These are phyloP conservation scores for Halictus ligatus DNA, from an alignment of 2,888 invertebrate species.

Conservation along the genomic window DNA sequence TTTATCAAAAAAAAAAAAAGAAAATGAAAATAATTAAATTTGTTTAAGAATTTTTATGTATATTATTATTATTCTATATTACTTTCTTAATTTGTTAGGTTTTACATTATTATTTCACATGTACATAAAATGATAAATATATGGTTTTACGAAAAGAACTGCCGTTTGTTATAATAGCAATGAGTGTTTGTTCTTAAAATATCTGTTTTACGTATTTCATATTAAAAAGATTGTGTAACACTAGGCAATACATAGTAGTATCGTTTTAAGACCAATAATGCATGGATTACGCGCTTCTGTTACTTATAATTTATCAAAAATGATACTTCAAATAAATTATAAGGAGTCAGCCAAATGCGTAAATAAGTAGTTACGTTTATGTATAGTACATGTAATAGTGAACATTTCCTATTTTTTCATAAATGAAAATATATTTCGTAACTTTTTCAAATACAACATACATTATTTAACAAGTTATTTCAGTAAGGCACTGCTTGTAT, in stretches of 20 bases:
- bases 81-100: constrained; percentile 58
- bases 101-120: constrained; percentile 63
- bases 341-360: constrained; percentile 52
- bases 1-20: constrained; percentile 26
- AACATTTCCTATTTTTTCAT: constrained; percentile 60
- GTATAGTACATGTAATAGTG: constrained; percentile 49
- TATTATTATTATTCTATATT: constrained; percentile 53
- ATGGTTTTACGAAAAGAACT: constrained; percentile 62
- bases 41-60: constrained; percentile 56
- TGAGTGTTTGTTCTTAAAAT: constrained; percentile 56
- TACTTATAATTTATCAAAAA: constrained; percentile 50
- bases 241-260: constrained; percentile 42
- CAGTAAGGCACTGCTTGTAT: constrained; percentile 47
- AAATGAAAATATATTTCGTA: constrained; percentile 56
- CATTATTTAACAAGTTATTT: constrained; percentile 48
- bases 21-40: constrained; percentile 25
- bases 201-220: constrained; percentile 46
- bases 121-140: constrained; percentile 67
- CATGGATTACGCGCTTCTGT: constrained; percentile 47
- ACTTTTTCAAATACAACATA: constrained; percentile 48
- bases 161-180: constrained; percentile 58
- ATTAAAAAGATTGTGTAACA: constrained; percentile 42
- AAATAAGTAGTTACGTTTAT: constrained; percentile 54
- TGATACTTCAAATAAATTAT: constrained; percentile 51
- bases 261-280: constrained; percentile 51